Percentiles rank a stretch among this genome's conserved stretches.
Evolutionary conservation across 2,888 invertebrate genomes (phyloP).

Genomic region (Oscheius sp.): DNA sequence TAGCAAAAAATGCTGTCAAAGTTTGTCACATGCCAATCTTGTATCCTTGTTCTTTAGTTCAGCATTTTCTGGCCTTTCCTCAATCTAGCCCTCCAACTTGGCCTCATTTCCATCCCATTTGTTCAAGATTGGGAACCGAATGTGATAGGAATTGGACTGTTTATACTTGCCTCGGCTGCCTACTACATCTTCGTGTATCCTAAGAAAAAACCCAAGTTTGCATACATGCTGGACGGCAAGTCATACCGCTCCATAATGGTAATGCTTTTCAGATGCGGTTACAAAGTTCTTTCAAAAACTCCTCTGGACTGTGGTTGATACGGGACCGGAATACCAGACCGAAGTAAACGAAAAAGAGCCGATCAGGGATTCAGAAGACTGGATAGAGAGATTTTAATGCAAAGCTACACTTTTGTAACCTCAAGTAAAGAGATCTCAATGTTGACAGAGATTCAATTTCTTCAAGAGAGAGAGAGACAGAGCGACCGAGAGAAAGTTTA

Average conservation of each 20-base stretch:
- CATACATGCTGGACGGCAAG: constrained; percentile 39
- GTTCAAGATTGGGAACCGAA: constrained; percentile 46
- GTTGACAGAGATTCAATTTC: too few relatives aligned
- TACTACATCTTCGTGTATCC: neutral
- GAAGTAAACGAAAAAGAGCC: neutral
- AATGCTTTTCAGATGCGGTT: constrained; percentile 35
- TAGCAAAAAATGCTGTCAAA: constrained; percentile 44
- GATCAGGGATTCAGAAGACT: neutral
- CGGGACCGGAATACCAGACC: constrained; percentile 6
- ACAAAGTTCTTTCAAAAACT: constrained; percentile 48
- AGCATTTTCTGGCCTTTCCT: constrained; percentile 50
- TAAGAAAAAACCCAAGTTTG: neutral
- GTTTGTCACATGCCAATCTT: constrained; percentile 7
- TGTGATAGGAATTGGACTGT: constrained; percentile 48
- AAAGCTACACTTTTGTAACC: neutral
- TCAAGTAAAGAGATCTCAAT: too few relatives aligned
- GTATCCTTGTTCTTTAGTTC: constrained; percentile 36
- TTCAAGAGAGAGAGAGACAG: too few relatives aligned
- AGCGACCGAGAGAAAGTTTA: neutral
- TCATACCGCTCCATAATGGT: constrained; percentile 34
- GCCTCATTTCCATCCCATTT: constrained; percentile 49
- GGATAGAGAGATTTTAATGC: constrained; percentile 9
- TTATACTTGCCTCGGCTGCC: constrained; percentile 45
- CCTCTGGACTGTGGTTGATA: constrained; percentile 49
- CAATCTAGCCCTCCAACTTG: constrained; percentile 44